These are phyloP conservation scores for Eupithecia inturbata DNA, from an alignment of 2,888 invertebrate genomes.

Conservation along the genomic window DNA sequence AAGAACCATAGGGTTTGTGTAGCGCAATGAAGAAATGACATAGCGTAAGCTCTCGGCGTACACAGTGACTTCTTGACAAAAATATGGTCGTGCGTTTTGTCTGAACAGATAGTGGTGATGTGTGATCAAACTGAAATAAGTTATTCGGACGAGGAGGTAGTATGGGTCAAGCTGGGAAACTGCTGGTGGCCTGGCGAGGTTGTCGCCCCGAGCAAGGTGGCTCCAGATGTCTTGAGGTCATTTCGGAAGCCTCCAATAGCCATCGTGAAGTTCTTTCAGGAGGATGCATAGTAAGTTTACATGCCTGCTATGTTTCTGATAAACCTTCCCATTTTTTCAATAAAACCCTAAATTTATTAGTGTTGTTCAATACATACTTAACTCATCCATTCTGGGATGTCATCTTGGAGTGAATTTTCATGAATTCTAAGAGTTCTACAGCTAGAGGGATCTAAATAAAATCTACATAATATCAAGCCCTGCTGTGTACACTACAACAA, in stretches of 20 bases:
- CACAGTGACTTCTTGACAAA: slow-evolving; percentile 67
- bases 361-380: not conserved
- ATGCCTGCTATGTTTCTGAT: slow-evolving; percentile 10
- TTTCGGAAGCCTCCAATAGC: slow-evolving; percentile 90
- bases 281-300: slow-evolving; percentile 90
- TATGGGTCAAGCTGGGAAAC: slow-evolving; percentile 92
- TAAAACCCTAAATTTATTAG: slow-evolving; percentile 40
- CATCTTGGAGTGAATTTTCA: not conserved
- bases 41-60: slow-evolving; percentile 71
- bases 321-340: not conserved
- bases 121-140: slow-evolving; percentile 87
- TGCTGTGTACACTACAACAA: not conserved
- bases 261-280: slow-evolving; percentile 93
- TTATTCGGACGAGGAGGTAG: slow-evolving; percentile 90
- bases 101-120: slow-evolving; percentile 83
- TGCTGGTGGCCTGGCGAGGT: slow-evolving; percentile 96
- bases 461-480: not conserved
- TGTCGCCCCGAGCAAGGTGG: slow-evolving; percentile 85
- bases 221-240: slow-evolving; percentile 86
- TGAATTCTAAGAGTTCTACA: slow-evolving; percentile 12
- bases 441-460: not conserved
- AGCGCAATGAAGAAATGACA: slow-evolving; percentile 59
- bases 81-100: slow-evolving; percentile 81
- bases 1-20: slow-evolving; percentile 46
- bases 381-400: slow-evolving; percentile 40